Evolutionary conservation across 1,140 invertebrate species (phyloP).

Genomic region (Papilio polytes): DNA sequence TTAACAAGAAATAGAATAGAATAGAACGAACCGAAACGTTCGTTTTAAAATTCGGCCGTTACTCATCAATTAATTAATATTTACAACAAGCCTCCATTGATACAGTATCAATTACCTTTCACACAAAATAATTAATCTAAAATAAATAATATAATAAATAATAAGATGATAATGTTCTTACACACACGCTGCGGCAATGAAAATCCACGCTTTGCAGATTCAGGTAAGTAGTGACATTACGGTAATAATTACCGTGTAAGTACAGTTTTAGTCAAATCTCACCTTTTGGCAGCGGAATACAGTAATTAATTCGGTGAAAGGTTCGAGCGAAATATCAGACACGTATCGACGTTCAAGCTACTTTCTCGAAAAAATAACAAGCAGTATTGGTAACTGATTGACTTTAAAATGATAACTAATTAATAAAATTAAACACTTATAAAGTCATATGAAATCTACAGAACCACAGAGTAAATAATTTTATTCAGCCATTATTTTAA

Average conservation of each 20-base stretch:
- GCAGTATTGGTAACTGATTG: neutral
- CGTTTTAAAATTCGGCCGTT: no score
- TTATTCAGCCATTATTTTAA: neutral
- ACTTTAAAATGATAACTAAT: neutral
- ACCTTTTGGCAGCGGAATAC: neutral
- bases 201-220: neutral
- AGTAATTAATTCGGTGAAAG: slow-evolving; percentile 29
- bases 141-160: no score
- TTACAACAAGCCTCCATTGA: no score
- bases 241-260: neutral
- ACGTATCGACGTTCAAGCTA: neutral
- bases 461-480: neutral
- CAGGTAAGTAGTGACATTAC: neutral
- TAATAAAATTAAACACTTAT: neutral
- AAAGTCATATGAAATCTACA: neutral
- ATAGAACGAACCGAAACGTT: no score
- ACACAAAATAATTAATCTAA: no score
- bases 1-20: no score
- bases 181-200: neutral
- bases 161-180: neutral
- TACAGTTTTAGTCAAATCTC: neutral
- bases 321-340: slow-evolving; percentile 7
- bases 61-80: no score
- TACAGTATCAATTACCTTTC: no score
- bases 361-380: slow-evolving; percentile 3